These are phyloP conservation scores for Drosophila busckii DNA, from an alignment of 1,140 invertebrate species.

Conservation along the genomic window DNA sequence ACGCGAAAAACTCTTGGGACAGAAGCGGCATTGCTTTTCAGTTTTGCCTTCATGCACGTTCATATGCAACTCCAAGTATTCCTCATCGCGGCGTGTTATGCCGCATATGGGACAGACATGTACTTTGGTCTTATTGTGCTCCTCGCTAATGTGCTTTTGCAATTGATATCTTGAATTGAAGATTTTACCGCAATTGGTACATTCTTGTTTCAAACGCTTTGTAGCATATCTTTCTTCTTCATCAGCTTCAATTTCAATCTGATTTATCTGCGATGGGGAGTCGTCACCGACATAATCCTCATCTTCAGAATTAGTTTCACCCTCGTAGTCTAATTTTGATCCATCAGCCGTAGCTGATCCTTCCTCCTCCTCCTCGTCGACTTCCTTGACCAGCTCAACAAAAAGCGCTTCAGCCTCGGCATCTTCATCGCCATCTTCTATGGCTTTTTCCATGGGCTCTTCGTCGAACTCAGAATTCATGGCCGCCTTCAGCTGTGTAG, in stretches of 20 bases:
- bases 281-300: slow-evolving; percentile 42
- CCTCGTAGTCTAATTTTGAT: slow-evolving; percentile 36
- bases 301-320: slow-evolving; percentile 10
- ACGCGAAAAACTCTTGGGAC: slow-evolving; percentile 63
- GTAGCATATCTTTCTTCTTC: slow-evolving; percentile 21
- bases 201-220: slow-evolving; percentile 51
- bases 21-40: slow-evolving; percentile 70
- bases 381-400: slow-evolving; percentile 56
- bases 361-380: no score
- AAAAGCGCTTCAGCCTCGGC: slow-evolving; percentile 56
- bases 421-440: slow-evolving; percentile 32
- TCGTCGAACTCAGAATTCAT: slow-evolving; percentile 52
- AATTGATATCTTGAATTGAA: slow-evolving; percentile 60
- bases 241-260: slow-evolving; percentile 8
- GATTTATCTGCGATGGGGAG: slow-evolving; percentile 36
- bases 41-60: slow-evolving; percentile 73
- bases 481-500: slow-evolving; percentile 43
- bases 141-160: slow-evolving; percentile 63
- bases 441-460: slow-evolving; percentile 35
- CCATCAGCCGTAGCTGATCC: slow-evolving; percentile 39
- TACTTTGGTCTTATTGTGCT: slow-evolving; percentile 45
- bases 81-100: slow-evolving; percentile 62
- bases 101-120: slow-evolving; percentile 64
- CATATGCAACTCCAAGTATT: slow-evolving; percentile 75
- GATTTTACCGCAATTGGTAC: slow-evolving; percentile 43